Conservation (phyloP, 2,113 vertebrate genomes). For the Anarhynchus alexandrinus region DNA sequence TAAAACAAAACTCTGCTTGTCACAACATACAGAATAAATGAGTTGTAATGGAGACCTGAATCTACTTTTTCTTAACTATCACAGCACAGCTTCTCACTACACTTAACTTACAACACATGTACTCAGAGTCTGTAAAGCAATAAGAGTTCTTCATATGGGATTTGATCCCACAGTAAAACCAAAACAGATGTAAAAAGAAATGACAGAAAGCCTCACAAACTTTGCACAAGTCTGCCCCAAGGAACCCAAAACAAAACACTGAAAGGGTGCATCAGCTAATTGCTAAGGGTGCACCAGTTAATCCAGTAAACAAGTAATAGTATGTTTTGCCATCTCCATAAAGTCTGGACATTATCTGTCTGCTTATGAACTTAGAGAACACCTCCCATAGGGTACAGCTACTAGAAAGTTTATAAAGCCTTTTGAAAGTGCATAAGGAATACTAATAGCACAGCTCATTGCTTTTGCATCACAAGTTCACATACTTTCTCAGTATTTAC, state of each 20-base stretch:
- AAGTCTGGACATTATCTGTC: neutral
- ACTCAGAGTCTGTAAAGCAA: neutral
- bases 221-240: neutral
- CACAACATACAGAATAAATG: neutral
- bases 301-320: neutral
- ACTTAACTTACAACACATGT: neutral
- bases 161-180: neutral
- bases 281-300: neutral
- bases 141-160: neutral
- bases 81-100: neutral
- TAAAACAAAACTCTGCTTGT: neutral
- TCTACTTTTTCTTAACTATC: neutral
- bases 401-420: neutral
- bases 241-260: neutral
- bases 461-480: constrained; percentile 44
- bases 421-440: constrained; percentile 7
- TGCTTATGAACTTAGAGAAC: neutral
- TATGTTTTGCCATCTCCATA: neutral
- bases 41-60: neutral
- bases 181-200: neutral
- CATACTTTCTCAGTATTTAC: constrained; percentile 47
- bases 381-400: neutral
- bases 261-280: neutral
- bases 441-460: constrained; percentile 46
- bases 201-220: neutral